Evolutionary conservation across 2,888 invertebrate species (phyloP).

Genomic region (Portevinia maculata): DNA sequence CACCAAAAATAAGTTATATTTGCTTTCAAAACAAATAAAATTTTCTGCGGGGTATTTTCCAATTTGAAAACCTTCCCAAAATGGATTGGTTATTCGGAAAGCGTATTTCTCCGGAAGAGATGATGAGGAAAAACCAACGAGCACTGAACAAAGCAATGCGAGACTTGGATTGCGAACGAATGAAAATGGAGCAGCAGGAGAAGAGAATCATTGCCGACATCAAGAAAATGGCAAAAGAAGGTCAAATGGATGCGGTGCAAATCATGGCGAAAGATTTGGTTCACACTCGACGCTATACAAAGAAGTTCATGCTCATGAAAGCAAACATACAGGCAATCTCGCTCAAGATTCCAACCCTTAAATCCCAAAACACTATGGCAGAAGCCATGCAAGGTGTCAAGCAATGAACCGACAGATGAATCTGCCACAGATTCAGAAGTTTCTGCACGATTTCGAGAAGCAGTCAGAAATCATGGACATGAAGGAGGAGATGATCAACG

Average conservation of each 20-base stretch:
- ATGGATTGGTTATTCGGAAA: slow-evolving; percentile 99
- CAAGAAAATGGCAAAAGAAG: slow-evolving; percentile 99
- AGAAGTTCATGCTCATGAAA: slow-evolving; percentile 99
- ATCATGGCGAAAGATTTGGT: slow-evolving; percentile 99
- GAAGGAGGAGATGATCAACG: slow-evolving; percentile 99
- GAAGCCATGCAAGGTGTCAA: slow-evolving; percentile 98
- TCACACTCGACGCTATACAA: slow-evolving; percentile 95
- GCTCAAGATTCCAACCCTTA: slow-evolving; percentile 97
- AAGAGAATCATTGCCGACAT: slow-evolving; percentile 99
- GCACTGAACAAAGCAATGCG: slow-evolving; percentile 99
- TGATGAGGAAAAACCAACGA: slow-evolving; percentile 98
- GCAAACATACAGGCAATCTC: slow-evolving; percentile 99
- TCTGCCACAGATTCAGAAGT: slow-evolving; percentile 99
- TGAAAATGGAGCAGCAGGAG: slow-evolving; percentile 98
- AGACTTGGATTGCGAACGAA: slow-evolving; percentile 96
- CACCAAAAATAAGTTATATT: slow-evolving; percentile 17
- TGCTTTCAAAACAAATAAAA: slow-evolving; percentile 32
- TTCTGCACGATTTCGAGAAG: slow-evolving; percentile 98
- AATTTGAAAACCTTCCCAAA: slow-evolving; percentile 3
- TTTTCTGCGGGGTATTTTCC: neutral
- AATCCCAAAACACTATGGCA: slow-evolving; percentile 99
- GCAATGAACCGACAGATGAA: slow-evolving; percentile 98
- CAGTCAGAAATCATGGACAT: slow-evolving; percentile 99
- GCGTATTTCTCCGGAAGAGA: slow-evolving; percentile 97
- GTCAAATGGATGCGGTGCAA: slow-evolving; percentile 99